phyloP scores from a whole-genome alignment of 2,113 vertebrate species.

The Colinus virginianus region DNA sequence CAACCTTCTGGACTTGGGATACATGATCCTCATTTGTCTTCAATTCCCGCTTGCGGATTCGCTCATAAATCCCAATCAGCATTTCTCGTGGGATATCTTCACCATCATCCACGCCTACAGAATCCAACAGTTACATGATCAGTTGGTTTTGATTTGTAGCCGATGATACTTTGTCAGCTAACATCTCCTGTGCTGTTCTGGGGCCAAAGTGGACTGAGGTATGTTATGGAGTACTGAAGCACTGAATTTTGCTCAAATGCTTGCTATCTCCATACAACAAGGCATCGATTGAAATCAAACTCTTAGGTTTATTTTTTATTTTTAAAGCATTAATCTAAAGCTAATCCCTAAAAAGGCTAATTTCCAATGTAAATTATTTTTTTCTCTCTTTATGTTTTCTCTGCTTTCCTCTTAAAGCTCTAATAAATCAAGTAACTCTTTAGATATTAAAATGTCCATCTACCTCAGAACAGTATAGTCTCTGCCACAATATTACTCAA shows the following conservation, averaged over 20 bases:
- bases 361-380: neutral
- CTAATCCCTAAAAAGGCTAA: neutral
- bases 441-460: neutral
- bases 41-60: constrained; percentile 94
- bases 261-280: neutral
- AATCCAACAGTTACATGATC: neutral
- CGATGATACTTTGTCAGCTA: neutral
- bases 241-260: neutral
- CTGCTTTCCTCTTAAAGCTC: neutral
- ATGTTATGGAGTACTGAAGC: neutral
- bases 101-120: constrained; percentile 93
- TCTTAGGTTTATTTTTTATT: neutral
- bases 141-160: neutral
- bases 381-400: neutral
- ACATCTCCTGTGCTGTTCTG: neutral
- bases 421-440: neutral
- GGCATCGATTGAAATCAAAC: neutral
- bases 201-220: neutral
- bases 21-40: constrained; percentile 98
- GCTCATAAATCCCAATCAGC: constrained; percentile 94
- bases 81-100: constrained; percentile 96
- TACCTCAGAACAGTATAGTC: neutral
- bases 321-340: neutral
- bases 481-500: neutral
- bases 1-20: constrained; percentile 97